phyloP scores from a whole-genome alignment of 2,113 vertebrate species.

The Psilopsiagon aurifrons region DNA sequence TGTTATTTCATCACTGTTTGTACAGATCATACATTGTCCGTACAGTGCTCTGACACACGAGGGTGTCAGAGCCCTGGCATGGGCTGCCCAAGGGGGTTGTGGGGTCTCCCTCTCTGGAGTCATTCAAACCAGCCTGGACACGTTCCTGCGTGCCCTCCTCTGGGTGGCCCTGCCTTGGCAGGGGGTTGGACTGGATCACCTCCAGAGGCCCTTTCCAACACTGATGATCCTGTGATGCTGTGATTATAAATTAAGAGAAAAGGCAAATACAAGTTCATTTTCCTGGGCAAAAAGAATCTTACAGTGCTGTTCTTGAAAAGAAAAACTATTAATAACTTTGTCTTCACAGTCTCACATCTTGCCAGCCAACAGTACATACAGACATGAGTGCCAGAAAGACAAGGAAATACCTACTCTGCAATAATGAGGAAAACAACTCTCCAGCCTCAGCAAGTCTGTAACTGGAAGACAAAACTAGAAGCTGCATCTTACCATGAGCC shows the following conservation, averaged over 20 bases:
- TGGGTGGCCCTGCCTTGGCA: not conserved
- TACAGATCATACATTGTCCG: too few relatives aligned
- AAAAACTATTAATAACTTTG: not conserved
- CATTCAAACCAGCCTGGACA: not conserved
- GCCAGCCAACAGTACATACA: not conserved
- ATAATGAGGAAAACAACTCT: not conserved
- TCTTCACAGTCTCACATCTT: not conserved
- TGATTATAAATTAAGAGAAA: not conserved
- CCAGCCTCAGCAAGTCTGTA: not conserved
- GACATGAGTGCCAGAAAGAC: fast-evolving
- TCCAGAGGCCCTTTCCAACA: not conserved
- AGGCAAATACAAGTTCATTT: not conserved
- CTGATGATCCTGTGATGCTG: not conserved
- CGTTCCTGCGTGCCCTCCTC: not conserved
- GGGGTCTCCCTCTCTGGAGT: not conserved
- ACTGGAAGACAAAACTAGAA: not conserved
- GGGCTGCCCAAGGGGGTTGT: not conserved
- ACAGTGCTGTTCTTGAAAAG: fast-evolving
- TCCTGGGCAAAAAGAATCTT: not conserved
- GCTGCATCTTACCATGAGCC: conserved; percentile 77
- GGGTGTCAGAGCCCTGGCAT: not conserved
- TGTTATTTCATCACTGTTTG: too few relatives aligned
- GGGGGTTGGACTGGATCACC: not conserved
- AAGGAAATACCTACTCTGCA: not conserved
- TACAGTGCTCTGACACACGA: too few relatives aligned